Conservation (phyloP, 2,797 vertebrate genomes). For the Megaceryle alcyon region DNA sequence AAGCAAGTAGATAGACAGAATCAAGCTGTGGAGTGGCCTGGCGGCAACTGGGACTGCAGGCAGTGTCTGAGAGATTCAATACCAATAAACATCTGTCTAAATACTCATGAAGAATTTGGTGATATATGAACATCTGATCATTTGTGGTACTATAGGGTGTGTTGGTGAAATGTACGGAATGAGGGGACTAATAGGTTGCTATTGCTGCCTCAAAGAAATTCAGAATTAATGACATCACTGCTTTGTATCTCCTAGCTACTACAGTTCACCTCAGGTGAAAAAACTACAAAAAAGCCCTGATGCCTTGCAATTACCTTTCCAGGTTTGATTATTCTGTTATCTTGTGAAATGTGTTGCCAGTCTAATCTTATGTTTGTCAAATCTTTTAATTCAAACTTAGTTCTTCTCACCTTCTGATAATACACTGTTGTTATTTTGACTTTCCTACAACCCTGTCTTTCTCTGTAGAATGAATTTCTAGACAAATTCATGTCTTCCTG, state of each 20-base stretch:
- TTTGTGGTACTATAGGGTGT: not conserved
- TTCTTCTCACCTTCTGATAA: not conserved
- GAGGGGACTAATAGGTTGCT: not conserved
- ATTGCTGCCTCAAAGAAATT: not conserved
- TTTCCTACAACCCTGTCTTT: not conserved
- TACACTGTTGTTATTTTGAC: not conserved
- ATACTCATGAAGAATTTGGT: not conserved
- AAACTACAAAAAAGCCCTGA: not conserved
- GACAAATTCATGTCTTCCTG: not conserved
- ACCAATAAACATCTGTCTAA: not conserved
- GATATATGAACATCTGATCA: not conserved
- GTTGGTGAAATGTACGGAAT: not conserved
- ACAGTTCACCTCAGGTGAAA: not conserved
- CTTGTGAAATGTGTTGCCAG: not conserved
- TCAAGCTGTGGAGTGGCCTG: not conserved
- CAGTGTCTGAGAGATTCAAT: not conserved
- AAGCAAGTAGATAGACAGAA: not conserved
- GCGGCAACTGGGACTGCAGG: not conserved
- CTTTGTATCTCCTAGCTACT: not conserved
- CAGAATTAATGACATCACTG: not conserved
- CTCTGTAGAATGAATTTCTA: not conserved
- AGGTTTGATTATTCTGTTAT: not conserved
- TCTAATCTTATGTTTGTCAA: not conserved
- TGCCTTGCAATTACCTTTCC: conserved; percentile 1
- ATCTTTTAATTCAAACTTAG: not conserved